Evolutionary conservation across 2,797 vertebrate genomes (phyloP), one percentile per base, ranked within the genome.

Genomic region (Poliocrania exsul): DNA sequence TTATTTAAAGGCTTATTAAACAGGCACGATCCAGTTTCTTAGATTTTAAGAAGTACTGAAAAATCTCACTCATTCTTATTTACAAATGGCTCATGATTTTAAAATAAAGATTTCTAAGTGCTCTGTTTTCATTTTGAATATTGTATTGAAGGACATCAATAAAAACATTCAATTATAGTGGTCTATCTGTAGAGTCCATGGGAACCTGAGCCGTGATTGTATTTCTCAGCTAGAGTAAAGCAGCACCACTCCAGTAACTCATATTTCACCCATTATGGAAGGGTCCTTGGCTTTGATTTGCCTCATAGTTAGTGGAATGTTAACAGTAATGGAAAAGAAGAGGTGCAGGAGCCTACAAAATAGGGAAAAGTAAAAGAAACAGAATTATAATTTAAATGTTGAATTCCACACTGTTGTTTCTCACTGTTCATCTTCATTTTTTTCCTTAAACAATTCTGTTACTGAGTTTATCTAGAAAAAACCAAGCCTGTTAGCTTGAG

Each of bases 261-360:
- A 57, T 49, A 60, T 79, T 85, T 81, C 66, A 65, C 61, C 29
- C 24, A 13, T 61, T 79, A 11, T 64, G 44, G 73, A 88, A 78
- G 38, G 35, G 69, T 83, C 64, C 24, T 44, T 91, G 56, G 33
- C 26, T 83, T 92, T 53, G 35, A 66, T 84, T 94, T 81, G 23
- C 65, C 62, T 78, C 40, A 53, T 11, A 50, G 42, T 54, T 69
- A 64, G 50, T 69, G 66, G 19, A 84, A 46, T 7, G 12, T 50
- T 78, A 81, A 47, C 46, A 51, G 16, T 49, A 65, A 61, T 33
- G 35, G 40, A 80, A 84, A 92, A 58, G 31, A 79, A 62, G 71
- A 82, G 17, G 25, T 73, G 13, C 38, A 54, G 40, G 25, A 81
- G 4, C 46, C 46, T 78, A 42, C 4, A 78, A 67, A 78, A 71